phyloP scores from a whole-genome alignment of 1,140 invertebrate genomes.

The Venturia canescens region DNA sequence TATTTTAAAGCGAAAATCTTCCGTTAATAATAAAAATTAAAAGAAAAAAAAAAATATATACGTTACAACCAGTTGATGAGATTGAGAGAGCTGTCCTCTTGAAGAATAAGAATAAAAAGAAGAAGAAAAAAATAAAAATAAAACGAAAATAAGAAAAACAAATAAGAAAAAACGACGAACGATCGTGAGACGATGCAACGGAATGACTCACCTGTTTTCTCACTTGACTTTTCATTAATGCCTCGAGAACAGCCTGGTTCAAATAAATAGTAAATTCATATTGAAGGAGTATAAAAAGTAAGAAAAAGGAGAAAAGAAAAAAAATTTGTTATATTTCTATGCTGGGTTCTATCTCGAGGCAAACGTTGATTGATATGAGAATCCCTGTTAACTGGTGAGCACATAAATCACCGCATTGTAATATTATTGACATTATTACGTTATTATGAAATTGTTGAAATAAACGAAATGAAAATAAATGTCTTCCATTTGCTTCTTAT shows the following conservation, averaged over 20 bases:
- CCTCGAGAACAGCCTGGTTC: constrained; percentile 75
- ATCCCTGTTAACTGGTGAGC: constrained; percentile 77
- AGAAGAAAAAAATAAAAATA: constrained; percentile 50
- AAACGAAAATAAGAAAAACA: constrained; percentile 47
- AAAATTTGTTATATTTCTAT: constrained; percentile 77
- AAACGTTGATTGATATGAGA: constrained; percentile 75
- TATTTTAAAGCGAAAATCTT: constrained; percentile 54
- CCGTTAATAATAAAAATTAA: constrained; percentile 53
- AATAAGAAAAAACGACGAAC: constrained; percentile 50
- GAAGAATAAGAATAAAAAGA: constrained; percentile 51
- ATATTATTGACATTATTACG: constrained; percentile 77
- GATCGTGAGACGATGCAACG: constrained; percentile 70
- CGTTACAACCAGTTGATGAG: constrained; percentile 42
- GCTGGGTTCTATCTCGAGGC: constrained; percentile 76
- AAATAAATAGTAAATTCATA: constrained; percentile 73
- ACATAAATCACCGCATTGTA: constrained; percentile 76
- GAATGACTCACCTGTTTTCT: constrained; percentile 69
- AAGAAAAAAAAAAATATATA: constrained; percentile 41
- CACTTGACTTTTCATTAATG: constrained; percentile 73
- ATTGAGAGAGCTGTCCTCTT: constrained; percentile 54
- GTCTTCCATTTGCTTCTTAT: constrained; percentile 63
- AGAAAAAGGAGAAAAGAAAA: constrained; percentile 57
- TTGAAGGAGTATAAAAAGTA: constrained; percentile 66
- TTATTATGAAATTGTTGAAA: constrained; percentile 79
- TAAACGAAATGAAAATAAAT: constrained; percentile 76